Evolutionary conservation across 2,888 invertebrate genomes (phyloP).

Genomic region (Itoplectis maculator): DNA sequence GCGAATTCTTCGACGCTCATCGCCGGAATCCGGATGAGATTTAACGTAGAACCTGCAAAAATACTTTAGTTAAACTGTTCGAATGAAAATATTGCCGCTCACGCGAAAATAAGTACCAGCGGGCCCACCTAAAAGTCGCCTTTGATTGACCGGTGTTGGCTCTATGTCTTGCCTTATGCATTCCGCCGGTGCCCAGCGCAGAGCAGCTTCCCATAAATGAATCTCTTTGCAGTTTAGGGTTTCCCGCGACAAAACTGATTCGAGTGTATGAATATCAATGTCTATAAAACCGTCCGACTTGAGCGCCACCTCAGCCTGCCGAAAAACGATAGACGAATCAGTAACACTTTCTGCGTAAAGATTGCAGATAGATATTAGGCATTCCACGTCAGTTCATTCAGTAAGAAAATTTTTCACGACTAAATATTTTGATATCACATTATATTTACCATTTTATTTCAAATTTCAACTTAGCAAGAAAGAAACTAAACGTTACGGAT

Average conservation of each 20-base stretch:
- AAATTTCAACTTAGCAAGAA: too few relatives aligned
- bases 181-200: conserved; percentile 97
- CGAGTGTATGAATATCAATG: conserved; percentile 96
- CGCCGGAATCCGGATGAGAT: conserved; percentile 96
- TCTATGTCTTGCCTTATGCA: conserved; percentile 94
- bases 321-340: conserved; percentile 70
- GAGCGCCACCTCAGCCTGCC: conserved; percentile 97
- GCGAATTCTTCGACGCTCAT: conserved; percentile 98
- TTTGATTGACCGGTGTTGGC: conserved; percentile 90
- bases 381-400: too few relatives aligned
- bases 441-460: too few relatives aligned
- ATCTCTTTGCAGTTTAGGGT: conserved; percentile 98
- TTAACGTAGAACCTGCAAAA: conserved; percentile 86
- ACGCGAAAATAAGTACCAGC: conserved; percentile 15
- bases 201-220: conserved; percentile 94
- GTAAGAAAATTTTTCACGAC: too few relatives aligned
- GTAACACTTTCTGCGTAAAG: conserved; percentile 2
- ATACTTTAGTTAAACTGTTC: conserved; percentile 3
- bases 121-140: conserved; percentile 79
- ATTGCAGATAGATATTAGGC: background rate
- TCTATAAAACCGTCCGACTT: conserved; percentile 98
- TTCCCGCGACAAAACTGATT: conserved; percentile 95
- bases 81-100: conserved; percentile 3
- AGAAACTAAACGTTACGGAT: too few relatives aligned
- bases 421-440: too few relatives aligned